Evolutionary conservation across 2,113 vertebrate genomes (phyloP).

Genomic region (Indicator maculatus): DNA sequence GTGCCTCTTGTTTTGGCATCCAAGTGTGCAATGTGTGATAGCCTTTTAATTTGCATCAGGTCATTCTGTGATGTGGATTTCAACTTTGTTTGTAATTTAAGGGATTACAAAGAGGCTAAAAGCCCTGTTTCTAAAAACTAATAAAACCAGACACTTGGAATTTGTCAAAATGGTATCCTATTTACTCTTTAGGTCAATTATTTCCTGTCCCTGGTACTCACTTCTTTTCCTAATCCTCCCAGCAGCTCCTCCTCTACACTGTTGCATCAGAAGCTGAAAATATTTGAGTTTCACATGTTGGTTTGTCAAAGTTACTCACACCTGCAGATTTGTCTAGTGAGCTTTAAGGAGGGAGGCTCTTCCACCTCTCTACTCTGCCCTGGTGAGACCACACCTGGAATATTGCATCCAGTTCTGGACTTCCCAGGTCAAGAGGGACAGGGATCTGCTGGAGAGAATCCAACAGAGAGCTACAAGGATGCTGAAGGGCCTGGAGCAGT

Average conservation of each 20-base stretch:
- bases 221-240: neutral
- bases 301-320: neutral
- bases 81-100: neutral
- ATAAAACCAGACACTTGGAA: neutral
- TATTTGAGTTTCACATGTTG: neutral
- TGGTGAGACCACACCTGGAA: no score
- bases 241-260: neutral
- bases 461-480: no score
- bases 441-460: no score
- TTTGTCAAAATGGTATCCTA: no score
- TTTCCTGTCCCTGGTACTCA: neutral
- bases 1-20: neutral
- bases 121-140: neutral
- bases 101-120: neutral
- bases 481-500: no score
- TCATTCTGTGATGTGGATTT: neutral
- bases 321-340: neutral
- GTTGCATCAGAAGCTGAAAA: neutral
- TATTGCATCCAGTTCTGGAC: no score
- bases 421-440: no score
- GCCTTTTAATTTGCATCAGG: neutral
- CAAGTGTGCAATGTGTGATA: neutral
- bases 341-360: neutral
- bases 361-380: no score
- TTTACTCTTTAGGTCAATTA: neutral